Evolutionary conservation across 2,888 invertebrate genomes (phyloP), one percentile per base, ranked within the genome.

Genomic region (Phlogophora meticulosa): DNA sequence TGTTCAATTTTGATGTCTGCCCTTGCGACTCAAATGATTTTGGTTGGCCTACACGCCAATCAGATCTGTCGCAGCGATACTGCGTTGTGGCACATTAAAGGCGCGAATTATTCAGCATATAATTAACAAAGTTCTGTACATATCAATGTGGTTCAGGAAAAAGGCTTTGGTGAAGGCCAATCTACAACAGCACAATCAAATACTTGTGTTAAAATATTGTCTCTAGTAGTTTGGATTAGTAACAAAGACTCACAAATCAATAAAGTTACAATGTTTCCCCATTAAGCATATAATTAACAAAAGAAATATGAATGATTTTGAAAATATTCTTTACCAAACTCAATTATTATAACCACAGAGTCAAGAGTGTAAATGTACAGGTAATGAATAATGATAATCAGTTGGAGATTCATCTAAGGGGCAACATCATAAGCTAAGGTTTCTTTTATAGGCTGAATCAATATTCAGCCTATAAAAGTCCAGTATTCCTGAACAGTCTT

Each of bases 81-180:
- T 60, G 34, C 65, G 60, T 67, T 67, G 73, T 67, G 61, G 64
- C 64, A 67, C 52, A 62, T 64, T 62, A 65, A 60, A 74, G 77
- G 87, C 87, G 85, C 86, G 85, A 87, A 86, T 70, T 63, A 63
- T 65, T 43, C 65, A 78, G 49, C 28, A 46, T 10, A 48, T 38
- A 59, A 73, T 51, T 49, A 58, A 51, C 40, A 24, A 15, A 43
- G 42, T 45, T 34, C n/a, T 48, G n/a, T 13, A 20, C 22, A 40
- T 42, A 7, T 24, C 3, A 11, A 22, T n/a, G 11, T 17, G 22
- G 9, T 48, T 34, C 24, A 38, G 13, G 20, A 7, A 55, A 42
- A 20, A 28, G 0, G 10, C 20, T 42, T 45, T 15, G 17, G 2
- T 51, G 11, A 2, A 10, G 5, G 13, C 4, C 11, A 46, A 36